phyloP scores from a whole-genome alignment of 2,888 invertebrate genomes.

The Scaptomyza tumidula region DNA sequence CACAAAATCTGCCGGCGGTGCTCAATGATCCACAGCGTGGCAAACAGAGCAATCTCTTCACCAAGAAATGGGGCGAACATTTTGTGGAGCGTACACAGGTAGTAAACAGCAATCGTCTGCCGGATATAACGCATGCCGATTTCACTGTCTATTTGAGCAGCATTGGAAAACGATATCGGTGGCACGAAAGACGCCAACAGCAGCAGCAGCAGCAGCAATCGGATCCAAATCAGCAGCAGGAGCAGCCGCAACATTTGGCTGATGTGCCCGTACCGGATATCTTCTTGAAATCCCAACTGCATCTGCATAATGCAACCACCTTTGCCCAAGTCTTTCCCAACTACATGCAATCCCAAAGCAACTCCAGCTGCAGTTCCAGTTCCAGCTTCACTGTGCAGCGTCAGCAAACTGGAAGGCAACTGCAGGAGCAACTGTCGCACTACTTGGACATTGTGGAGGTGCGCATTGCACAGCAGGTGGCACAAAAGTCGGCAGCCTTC shows the following conservation, averaged over 20 bases:
- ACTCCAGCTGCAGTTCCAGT: not conserved
- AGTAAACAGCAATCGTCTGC: conserved; percentile 91
- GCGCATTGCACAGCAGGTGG: conserved; percentile 85
- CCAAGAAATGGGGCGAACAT: conserved; percentile 98
- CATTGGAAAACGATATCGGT: conserved; percentile 88
- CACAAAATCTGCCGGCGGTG: conserved; percentile 97
- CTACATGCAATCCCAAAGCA: conserved; percentile 83
- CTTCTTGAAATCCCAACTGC: conserved; percentile 92
- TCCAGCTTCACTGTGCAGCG: conserved; percentile 57
- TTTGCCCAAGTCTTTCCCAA: conserved; percentile 94
- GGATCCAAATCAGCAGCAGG: conserved; percentile 83
- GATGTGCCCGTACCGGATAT: conserved; percentile 93
- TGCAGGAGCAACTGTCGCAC: conserved; percentile 96
- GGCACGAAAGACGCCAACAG: conserved; percentile 89
- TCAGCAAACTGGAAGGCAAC: conserved; percentile 86
- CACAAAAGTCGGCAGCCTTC: conserved; percentile 97
- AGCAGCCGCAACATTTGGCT: conserved; percentile 85
- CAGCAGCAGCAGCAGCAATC: conserved; percentile 86
- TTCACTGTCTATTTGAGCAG: conserved; percentile 95
- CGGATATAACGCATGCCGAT: conserved; percentile 92
- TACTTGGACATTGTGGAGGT: conserved; percentile 96
- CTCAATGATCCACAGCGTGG: conserved; percentile 97
- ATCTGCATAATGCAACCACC: conserved; percentile 91
- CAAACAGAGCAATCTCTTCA: conserved; percentile 96
- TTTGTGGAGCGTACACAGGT: conserved; percentile 94